These are phyloP conservation scores for Bombus balteatus DNA, from an alignment of 1,140 invertebrate genomes.

Conservation along the genomic window DNA sequence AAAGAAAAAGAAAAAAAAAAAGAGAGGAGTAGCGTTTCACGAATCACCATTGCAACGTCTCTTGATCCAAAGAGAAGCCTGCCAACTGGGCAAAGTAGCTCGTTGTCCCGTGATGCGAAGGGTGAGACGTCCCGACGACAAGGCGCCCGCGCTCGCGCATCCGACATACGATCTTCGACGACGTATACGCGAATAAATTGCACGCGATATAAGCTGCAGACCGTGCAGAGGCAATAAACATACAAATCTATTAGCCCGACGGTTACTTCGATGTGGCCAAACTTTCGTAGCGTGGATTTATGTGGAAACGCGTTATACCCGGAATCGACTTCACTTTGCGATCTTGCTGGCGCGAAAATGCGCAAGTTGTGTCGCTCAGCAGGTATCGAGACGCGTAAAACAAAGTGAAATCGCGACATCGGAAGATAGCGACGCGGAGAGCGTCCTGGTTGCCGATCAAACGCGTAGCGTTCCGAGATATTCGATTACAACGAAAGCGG, in stretches of 20 bases:
- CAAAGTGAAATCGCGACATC: neutral
- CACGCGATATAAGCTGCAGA: neutral
- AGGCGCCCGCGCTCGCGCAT: conserved; percentile 10
- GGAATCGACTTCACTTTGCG: no score
- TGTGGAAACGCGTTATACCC: neutral
- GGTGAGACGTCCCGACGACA: conserved; percentile 41
- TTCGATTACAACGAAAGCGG: neutral
- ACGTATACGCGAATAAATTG: conserved; percentile 20
- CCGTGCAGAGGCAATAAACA: conserved; percentile 6
- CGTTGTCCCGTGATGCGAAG: conserved; percentile 32
- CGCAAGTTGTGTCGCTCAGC: neutral
- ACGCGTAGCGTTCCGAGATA: neutral
- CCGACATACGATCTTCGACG: neutral
- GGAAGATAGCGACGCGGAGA: neutral
- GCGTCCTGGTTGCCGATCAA: neutral
- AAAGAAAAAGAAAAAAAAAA: neutral
- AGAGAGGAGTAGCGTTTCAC: neutral
- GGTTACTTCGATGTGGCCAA: neutral
- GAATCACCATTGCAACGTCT: neutral
- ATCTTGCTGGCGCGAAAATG: neutral
- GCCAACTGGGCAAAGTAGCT: conserved; percentile 22
- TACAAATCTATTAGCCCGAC: conserved; percentile 44
- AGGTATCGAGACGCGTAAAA: neutral
- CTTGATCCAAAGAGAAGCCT: conserved; percentile 15
- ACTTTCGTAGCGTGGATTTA: neutral